Percentiles rank a stretch among this genome's conserved stretches.
phyloP scores from a whole-genome alignment of 2,797 vertebrate species.

The Sciurus carolinensis region DNA sequence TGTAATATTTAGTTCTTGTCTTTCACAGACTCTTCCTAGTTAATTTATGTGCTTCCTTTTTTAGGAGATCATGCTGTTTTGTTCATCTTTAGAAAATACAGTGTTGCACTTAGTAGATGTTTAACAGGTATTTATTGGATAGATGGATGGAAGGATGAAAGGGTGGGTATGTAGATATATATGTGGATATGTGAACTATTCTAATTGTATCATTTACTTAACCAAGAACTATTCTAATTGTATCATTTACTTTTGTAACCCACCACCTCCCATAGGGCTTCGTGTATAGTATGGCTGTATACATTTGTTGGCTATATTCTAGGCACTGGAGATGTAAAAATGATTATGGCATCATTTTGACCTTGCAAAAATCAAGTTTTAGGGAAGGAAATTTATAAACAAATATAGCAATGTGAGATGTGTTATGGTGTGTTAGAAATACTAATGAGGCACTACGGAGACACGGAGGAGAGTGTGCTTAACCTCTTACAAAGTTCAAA shows the following conservation, averaged over 20 bases:
- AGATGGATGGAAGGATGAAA: not conserved
- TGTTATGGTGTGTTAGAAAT: not conserved
- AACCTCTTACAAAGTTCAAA: not conserved
- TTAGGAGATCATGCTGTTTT: not conserved
- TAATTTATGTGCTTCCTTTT: not conserved
- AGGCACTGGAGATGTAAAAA: not conserved
- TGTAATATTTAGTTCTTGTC: not conserved
- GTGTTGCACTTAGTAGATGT: not conserved
- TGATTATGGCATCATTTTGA: not conserved
- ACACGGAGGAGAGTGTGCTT: not conserved
- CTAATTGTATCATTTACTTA: not conserved
- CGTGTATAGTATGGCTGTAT: not conserved
- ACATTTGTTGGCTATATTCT: not conserved
- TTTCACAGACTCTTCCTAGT: not conserved
- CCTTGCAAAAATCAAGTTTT: slow-evolving; percentile 25
- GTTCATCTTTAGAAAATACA: not conserved
- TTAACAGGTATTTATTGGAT: not conserved
- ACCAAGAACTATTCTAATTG: not conserved
- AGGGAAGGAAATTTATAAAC: not conserved
- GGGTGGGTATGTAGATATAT: not conserved
- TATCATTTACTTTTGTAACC: slow-evolving; percentile 1
- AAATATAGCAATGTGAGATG: not conserved
- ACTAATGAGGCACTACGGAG: not conserved
- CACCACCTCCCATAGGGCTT: not conserved
- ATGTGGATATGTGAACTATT: not conserved